Base-by-base conservation (phyloP, 2,888 invertebrate species). In the Caenorhabditis japonica region DNA sequence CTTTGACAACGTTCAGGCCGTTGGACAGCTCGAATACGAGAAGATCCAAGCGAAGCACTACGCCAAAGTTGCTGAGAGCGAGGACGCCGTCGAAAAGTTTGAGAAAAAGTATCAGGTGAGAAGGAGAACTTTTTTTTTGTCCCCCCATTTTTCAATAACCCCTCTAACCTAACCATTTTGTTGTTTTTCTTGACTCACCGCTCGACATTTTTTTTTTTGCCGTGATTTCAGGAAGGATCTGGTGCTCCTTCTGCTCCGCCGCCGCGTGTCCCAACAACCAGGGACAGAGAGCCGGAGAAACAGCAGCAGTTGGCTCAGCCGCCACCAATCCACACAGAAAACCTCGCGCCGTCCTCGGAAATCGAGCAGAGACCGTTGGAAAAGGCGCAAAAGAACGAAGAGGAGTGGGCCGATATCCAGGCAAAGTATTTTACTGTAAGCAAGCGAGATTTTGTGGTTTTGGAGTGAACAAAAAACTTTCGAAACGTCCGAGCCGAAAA, bases 41-140 rank as follows among this genome's bases (percentile, higher is more conserved):
- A 52, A 47, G 39, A 47, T 72, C 41, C 56, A 47, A 53, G 72
- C 58, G 12, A 33, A 72, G 25, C 17, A 43, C 30, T 39, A 55
- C 27, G 71, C 58, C 12, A 62, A 56, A 46, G 46, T 38, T 38
- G 23, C 43, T 30, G 53, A 21, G 23, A 55, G 47, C 12, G 49
- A 23, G 15, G 66, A 66, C 66, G 60, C 46, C 53, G 56, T 74
- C 53, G 74, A 68, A 27, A 66, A 74, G 47, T 74, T 51, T 49
- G 69, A 76, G 56, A 73, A 71, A 46, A 36, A 64, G 19, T 62
- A 72, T 53, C 58, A 72, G 59, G 71, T 72, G 13, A 38, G 30
- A 17, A 27, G 7, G 23, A 5, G 13, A 13, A 10, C 19, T 30
- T 5, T 30, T 30, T 30, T 15, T 49, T n/a, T n/a, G n/a, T n/a